Percentiles rank a stretch among this genome's conserved stretches.
Evolutionary conservation across 2,797 vertebrate genomes (phyloP).

Genomic region (Furcifer pardalis): DNA sequence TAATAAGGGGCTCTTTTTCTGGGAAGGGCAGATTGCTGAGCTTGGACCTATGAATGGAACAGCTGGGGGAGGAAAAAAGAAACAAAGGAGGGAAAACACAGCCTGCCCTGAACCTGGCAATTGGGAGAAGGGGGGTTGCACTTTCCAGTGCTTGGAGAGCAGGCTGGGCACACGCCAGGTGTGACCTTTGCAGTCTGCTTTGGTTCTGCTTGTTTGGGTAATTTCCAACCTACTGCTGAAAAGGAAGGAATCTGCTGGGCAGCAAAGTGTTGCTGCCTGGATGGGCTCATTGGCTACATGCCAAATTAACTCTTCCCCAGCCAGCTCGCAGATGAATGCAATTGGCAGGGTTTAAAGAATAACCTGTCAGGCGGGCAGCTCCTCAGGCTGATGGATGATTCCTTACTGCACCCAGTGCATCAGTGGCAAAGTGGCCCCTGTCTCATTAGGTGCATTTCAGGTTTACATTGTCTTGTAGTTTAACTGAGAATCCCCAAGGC

Average conservation of each 20-base stretch:
- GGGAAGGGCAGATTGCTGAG: slow-evolving; percentile 56
- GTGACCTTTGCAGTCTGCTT: slow-evolving; percentile 62
- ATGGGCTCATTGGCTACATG: not conserved
- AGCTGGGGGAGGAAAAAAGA: slow-evolving; percentile 68
- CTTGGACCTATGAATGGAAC: slow-evolving; percentile 67
- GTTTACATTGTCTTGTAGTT: slow-evolving; percentile 9
- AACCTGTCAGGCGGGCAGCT: not conserved
- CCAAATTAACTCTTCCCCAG: slow-evolving; percentile 13
- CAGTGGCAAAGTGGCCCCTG: not conserved
- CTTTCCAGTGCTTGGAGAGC: slow-evolving; percentile 58
- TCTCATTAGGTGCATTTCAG: not conserved
- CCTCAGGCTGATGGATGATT: not conserved
- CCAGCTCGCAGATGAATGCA: not conserved
- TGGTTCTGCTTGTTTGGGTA: slow-evolving; percentile 59
- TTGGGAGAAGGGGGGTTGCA: slow-evolving; percentile 39
- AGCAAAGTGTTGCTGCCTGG: slow-evolving; percentile 46
- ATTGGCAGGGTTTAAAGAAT: not conserved
- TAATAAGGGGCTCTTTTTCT: slow-evolving; percentile 62
- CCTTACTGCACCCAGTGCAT: not conserved
- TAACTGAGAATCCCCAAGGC: not conserved
- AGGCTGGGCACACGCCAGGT: slow-evolving; percentile 67
- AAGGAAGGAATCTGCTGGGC: slow-evolving; percentile 37
- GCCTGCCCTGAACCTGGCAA: slow-evolving; percentile 64
- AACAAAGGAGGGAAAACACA: slow-evolving; percentile 65
- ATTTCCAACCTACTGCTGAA: slow-evolving; percentile 50